phyloP scores from a whole-genome alignment of 2,797 vertebrate species.

The Platalea minor region DNA sequence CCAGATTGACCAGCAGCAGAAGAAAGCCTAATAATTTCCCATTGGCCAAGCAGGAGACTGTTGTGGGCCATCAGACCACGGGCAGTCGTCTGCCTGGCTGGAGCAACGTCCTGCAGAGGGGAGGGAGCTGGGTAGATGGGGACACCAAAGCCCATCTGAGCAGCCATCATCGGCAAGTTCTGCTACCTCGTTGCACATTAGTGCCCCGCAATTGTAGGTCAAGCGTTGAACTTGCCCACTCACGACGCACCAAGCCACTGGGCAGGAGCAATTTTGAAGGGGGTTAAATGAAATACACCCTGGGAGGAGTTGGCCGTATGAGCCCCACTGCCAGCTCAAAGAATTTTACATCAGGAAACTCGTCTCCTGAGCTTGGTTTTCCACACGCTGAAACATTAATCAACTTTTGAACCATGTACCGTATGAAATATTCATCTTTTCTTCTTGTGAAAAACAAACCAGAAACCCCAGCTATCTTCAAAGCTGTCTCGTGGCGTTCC shows the following conservation, averaged over 20 bases:
- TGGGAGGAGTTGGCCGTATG: not conserved
- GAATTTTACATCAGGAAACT: conserved; percentile 35
- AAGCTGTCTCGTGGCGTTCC: not conserved
- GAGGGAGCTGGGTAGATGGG: not conserved
- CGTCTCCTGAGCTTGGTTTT: conserved; percentile 51
- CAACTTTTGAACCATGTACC: conserved; percentile 63
- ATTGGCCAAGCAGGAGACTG: not conserved
- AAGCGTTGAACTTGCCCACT: not conserved
- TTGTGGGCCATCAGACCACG: fast-evolving
- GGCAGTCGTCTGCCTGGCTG: not conserved
- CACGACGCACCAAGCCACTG: not conserved
- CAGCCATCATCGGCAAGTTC: not conserved
- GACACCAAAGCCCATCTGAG: not conserved
- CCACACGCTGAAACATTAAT: conserved; percentile 67
- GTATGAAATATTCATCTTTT: conserved; percentile 63
- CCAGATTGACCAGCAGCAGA: not conserved
- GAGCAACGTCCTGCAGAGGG: not conserved
- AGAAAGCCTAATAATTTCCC: not conserved
- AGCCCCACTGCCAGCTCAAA: not conserved
- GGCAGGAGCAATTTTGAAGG: not conserved
- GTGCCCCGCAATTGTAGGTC: not conserved
- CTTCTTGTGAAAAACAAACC: conserved; percentile 52
- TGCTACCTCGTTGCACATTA: not conserved
- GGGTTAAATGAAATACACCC: not conserved
- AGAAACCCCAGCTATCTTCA: conserved; percentile 51